phyloP scores from a whole-genome alignment of 30 jellyfish, hydroid and myxozoan genomes.

The Sanderia malayensis region DNA sequence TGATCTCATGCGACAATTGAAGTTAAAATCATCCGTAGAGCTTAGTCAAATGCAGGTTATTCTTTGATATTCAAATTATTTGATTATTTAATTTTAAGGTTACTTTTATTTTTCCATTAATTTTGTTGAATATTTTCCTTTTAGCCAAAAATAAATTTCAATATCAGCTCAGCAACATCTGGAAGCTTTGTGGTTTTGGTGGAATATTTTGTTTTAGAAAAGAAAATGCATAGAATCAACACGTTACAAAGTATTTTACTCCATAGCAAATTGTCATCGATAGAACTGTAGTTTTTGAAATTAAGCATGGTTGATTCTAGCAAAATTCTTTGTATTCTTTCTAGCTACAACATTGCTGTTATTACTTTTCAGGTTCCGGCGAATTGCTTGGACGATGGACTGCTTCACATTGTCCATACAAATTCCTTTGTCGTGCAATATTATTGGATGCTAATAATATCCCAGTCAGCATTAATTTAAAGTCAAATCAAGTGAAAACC shows the following conservation, averaged over 20 bases:
- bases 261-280: background rate
- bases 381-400: background rate
- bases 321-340: background rate
- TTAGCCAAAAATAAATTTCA: slow-evolving; percentile 16
- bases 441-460: slow-evolving; percentile 14
- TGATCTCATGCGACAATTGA: slow-evolving; percentile 52
- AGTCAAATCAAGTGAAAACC: background rate
- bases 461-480: slow-evolving; percentile 37
- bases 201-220: slow-evolving; percentile 74
- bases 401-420: slow-evolving; percentile 51
- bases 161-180: slow-evolving; percentile 20
- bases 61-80: too few relatives aligned
- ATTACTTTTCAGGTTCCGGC: slow-evolving; percentile 1
- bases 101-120: background rate
- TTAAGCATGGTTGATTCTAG: too few relatives aligned
- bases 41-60: slow-evolving; percentile 67
- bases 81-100: too few relatives aligned
- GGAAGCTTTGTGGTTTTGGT: slow-evolving; percentile 56
- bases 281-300: too few relatives aligned
- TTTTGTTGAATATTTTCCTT: background rate
- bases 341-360: too few relatives aligned
- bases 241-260: slow-evolving; percentile 10
- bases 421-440: slow-evolving; percentile 72
- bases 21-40: slow-evolving; percentile 39
- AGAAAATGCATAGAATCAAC: slow-evolving; percentile 44